Evolutionary conservation across 1,140 invertebrate genomes (phyloP).

Genomic region (Microplitis demolitor): DNA sequence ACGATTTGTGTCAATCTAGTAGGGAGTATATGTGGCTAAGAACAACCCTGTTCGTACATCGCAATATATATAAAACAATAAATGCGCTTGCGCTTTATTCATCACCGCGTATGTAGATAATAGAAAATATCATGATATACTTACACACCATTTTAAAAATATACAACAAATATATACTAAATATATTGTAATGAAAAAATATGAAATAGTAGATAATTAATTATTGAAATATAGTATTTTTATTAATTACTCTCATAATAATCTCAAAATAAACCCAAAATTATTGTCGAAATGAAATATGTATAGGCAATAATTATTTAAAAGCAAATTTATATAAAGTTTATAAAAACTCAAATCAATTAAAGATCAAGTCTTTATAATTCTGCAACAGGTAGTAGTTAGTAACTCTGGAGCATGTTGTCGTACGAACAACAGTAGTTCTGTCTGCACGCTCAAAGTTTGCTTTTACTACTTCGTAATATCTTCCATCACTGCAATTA

Average conservation of each 20-base stretch:
- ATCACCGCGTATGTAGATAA: background rate
- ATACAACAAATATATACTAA: no score
- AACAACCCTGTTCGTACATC: background rate
- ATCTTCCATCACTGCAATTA: slow-evolving; percentile 90
- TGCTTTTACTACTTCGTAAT: slow-evolving; percentile 98
- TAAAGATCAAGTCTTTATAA: slow-evolving; percentile 95
- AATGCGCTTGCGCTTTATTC: background rate
- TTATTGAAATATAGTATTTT: no score
- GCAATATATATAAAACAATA: background rate
- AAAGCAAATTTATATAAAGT: background rate
- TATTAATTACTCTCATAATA: no score
- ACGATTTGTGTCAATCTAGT: slow-evolving; percentile 15
- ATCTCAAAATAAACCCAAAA: no score
- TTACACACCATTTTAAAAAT: no score
- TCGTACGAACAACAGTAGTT: slow-evolving; percentile 92
- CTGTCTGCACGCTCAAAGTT: slow-evolving; percentile 99
- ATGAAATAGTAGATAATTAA: no score
- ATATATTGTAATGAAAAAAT: no score
- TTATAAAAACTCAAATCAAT: slow-evolving; percentile 62
- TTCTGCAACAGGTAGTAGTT: slow-evolving; percentile 89
- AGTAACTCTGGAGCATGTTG: slow-evolving; percentile 89
- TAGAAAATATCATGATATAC: no score
- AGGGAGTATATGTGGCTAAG: background rate
- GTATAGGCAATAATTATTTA: slow-evolving; percentile 11
- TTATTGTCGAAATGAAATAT: background rate